These are phyloP conservation scores for Notarius lentiginosus DNA, from an alignment of 2,113 vertebrate species.

Conservation along the genomic window DNA sequence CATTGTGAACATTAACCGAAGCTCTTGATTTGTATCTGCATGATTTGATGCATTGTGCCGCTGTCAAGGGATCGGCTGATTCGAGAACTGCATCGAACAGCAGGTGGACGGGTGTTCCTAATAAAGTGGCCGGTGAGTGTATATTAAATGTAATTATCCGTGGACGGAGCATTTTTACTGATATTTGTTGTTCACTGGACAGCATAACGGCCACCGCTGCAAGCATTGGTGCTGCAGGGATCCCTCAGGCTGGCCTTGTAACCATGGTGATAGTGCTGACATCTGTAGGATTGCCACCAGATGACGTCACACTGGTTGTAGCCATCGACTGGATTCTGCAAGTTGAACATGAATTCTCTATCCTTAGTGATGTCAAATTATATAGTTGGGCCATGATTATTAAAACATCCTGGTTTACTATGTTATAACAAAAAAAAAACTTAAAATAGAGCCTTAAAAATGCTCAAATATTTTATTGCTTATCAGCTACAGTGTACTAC, in stretches of 20 bases:
- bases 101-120: too few species aligned
- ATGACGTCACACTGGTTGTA: slow-evolving; percentile 85
- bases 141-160: not conserved
- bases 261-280: slow-evolving; percentile 90
- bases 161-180: not conserved
- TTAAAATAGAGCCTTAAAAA: not conserved
- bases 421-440: too few species aligned
- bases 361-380: not conserved
- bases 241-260: slow-evolving; percentile 84
- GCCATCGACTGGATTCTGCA: slow-evolving; percentile 87
- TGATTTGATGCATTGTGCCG: too few species aligned
- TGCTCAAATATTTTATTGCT: not conserved
- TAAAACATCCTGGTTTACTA: not conserved
- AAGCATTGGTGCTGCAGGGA: slow-evolving; percentile 79
- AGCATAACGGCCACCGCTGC: slow-evolving; percentile 79
- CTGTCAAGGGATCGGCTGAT: too few species aligned
- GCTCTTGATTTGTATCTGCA: too few species aligned
- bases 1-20: too few species aligned
- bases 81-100: too few species aligned
- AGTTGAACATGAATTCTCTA: slow-evolving; percentile 56
- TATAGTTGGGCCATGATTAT: not conserved
- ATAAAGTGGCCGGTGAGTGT: too few species aligned
- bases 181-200: not conserved
- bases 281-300: slow-evolving; percentile 82
- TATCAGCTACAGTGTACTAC: not conserved